Percentiles rank a stretch among this genome's conserved stretches.
phyloP scores from a whole-genome alignment of 2,113 vertebrate species.

The Stictonetta naevosa region DNA sequence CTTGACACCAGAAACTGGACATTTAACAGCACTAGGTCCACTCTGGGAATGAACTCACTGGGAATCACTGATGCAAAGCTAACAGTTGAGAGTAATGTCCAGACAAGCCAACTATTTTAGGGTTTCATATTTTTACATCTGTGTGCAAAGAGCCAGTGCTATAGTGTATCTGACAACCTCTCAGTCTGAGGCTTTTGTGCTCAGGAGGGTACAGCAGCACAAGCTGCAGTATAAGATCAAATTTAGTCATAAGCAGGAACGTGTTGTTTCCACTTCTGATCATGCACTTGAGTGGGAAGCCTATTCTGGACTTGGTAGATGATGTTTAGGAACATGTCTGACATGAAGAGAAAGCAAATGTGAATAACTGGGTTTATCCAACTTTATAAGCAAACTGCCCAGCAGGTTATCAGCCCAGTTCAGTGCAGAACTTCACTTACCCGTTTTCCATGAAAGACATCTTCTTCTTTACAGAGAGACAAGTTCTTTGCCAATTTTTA shows the following conservation, averaged over 20 bases:
- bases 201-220: neutral
- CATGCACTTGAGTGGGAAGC: neutral
- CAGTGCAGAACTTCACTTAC: neutral
- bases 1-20: constrained; percentile 32
- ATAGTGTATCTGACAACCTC: neutral
- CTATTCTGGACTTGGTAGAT: neutral
- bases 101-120: neutral
- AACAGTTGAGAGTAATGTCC: neutral
- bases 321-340: neutral
- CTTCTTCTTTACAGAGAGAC: neutral
- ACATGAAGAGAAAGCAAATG: neutral
- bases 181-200: neutral
- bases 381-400: neutral
- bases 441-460: neutral
- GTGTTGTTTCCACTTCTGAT: neutral
- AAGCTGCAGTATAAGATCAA: neutral
- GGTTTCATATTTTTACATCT: neutral
- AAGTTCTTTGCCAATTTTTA: neutral
- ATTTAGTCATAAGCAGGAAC: neutral
- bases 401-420: neutral
- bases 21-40: neutral
- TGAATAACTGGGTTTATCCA: neutral
- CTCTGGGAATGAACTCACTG: constrained; percentile 26
- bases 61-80: constrained; percentile 15
- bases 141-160: neutral